Evolutionary conservation across 2,797 vertebrate genomes (phyloP), one percentile per base, ranked within the genome.

Genomic region (Hypotaenidia philippensis): DNA sequence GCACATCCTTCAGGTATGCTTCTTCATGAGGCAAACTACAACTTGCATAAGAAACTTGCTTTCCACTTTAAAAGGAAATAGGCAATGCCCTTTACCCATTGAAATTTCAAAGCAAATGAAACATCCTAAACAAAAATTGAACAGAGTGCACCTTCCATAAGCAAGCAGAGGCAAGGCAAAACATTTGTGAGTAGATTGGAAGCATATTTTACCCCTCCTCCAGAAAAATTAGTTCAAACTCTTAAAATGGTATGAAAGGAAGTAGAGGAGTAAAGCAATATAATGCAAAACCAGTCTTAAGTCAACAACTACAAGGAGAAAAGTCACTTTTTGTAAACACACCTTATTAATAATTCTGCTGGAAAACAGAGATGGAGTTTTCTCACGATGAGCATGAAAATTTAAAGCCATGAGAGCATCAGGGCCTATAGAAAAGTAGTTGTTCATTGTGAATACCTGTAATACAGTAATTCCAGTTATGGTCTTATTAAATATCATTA

Each of bases 321-420:
- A 44, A 97, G 64, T 41, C 89, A 94, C 91, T 96, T 97, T 68
- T 93, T n/a, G 9, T 70, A 92, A 92, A 96, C 97, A 74, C 68
- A 99, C 99, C 99, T 99, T 99, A 97, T 99, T 99, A 96, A 99
- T 98, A 97, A 99, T 99, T 95, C 99, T 99, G 98, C 99, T 99
- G 97, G 99, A 99, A 98, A 99, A 99, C 91, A 99, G 98, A 80
- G 99, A 99, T 1, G 99, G 99, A 0, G 99, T 99, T 97, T 99
- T 99, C 98, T 99, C 98, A 1, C 99, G 99, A 96, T 99, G 99
- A 3, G 98, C 94, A 61, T 99, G 99, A 94, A 99, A 99, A 97
- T 99, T 99, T 82, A 99, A 98, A 22, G 99, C 99, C 99, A 99
- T 99, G 68, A 99, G 98, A 53, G 99, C 99, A 71, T 99, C 99